A percentile compares a stretch with the other conserved stretches of the same genome.
These are phyloP conservation scores for Andrena fulva DNA, from an alignment of 2,888 invertebrate species.

Conservation along the genomic window DNA sequence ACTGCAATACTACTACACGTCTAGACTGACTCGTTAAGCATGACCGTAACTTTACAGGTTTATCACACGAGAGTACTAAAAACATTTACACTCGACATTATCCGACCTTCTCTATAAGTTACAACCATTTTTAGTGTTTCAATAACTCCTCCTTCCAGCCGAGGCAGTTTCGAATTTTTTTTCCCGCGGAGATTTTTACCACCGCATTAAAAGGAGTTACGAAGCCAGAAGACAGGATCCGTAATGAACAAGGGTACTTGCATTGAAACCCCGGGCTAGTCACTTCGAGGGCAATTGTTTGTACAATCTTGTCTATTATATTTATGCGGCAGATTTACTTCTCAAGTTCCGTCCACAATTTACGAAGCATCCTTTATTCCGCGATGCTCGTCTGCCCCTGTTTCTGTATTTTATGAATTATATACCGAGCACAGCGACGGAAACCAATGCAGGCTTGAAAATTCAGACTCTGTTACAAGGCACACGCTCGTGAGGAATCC, in stretches of 20 bases:
- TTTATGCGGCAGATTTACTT: background rate
- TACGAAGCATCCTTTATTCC: background rate
- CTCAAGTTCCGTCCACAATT: background rate
- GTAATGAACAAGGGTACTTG: background rate
- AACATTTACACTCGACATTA: background rate
- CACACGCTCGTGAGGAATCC: slow-evolving; percentile 38
- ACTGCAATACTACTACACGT: background rate
- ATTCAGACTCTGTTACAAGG: slow-evolving; percentile 44
- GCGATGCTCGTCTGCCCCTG: background rate
- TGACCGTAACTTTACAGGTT: background rate
- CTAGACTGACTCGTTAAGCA: background rate
- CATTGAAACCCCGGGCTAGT: background rate
- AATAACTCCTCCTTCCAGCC: background rate
- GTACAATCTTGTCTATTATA: background rate
- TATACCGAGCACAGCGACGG: background rate
- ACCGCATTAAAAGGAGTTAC: background rate
- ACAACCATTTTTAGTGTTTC: background rate
- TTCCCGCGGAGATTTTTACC: background rate
- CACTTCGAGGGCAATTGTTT: background rate
- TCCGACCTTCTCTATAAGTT: background rate
- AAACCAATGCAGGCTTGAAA: slow-evolving; percentile 45
- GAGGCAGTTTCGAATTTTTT: background rate
- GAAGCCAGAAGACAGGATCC: background rate
- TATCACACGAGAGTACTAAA: background rate
- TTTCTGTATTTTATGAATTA: slow-evolving; percentile 37